A percentile compares a stretch with the other conserved stretches of the same genome.
Evolutionary conservation across 2,888 invertebrate genomes (phyloP).

Genomic region (Vanessa cardui): DNA sequence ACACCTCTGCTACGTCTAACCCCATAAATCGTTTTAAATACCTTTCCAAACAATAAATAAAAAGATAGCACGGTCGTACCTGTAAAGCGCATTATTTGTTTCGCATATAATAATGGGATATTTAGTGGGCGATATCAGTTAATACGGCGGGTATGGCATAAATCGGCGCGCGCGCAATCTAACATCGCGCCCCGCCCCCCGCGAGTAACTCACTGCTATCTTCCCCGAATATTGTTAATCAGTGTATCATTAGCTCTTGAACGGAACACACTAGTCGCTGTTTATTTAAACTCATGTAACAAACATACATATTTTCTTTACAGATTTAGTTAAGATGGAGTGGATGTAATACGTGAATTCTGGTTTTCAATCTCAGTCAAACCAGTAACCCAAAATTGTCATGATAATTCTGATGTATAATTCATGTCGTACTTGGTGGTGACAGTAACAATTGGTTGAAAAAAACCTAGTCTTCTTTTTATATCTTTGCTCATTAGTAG

Average conservation of each 20-base stretch:
- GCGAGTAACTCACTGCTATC: slow-evolving; percentile 78
- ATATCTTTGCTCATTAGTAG: no score
- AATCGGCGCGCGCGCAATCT: slow-evolving; percentile 76
- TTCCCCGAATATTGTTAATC: slow-evolving; percentile 82
- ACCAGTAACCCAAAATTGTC: no score
- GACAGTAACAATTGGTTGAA: no score
- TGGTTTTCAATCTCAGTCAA: no score
- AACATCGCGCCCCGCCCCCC: slow-evolving; percentile 72
- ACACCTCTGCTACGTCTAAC: slow-evolving; percentile 30
- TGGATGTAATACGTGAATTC: no score
- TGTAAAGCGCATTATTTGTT: slow-evolving; percentile 74
- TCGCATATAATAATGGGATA: slow-evolving; percentile 81
- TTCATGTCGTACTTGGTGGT: no score
- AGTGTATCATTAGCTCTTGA: slow-evolving; percentile 77
- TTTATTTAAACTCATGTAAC: slow-evolving; percentile 4
- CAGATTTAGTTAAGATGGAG: neutral
- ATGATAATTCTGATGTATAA: no score
- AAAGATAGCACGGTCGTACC: slow-evolving; percentile 51
- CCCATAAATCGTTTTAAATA: slow-evolving; percentile 52
- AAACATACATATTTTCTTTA: neutral
- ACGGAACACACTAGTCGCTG: slow-evolving; percentile 54
- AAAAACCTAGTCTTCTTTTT: no score
- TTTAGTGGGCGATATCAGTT: slow-evolving; percentile 81
- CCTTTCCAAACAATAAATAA: slow-evolving; percentile 72
- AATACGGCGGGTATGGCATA: slow-evolving; percentile 78